Percentiles rank a stretch among this genome's conserved stretches.
Evolutionary conservation across 2,888 invertebrate species (phyloP).

Genomic region (Unio pictorum): DNA sequence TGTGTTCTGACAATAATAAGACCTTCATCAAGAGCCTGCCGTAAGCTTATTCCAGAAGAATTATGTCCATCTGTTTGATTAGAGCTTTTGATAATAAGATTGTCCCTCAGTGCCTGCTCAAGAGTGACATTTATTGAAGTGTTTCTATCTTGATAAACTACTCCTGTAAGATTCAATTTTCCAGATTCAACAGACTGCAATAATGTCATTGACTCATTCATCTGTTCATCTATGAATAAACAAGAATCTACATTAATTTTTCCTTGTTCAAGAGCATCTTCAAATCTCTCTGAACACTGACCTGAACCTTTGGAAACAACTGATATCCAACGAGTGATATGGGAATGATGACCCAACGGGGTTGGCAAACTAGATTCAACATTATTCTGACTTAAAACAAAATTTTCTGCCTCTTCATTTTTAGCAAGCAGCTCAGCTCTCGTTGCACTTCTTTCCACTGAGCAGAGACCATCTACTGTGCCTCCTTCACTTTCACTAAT

Average conservation of each 20-base stretch:
- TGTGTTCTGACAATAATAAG: slow-evolving; percentile 20
- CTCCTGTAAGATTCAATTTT: slow-evolving; percentile 78
- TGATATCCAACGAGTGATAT: not conserved
- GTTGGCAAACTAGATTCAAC: no score
- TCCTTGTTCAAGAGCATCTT: slow-evolving; percentile 41
- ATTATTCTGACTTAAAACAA: no score
- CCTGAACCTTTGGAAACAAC: not conserved
- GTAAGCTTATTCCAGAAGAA: slow-evolving; percentile 23
- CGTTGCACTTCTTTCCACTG: no score
- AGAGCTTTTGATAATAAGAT: slow-evolving; percentile 15
- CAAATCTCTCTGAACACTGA: slow-evolving; percentile 33
- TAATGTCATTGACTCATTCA: slow-evolving; percentile 71
- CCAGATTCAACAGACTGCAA: slow-evolving; percentile 84
- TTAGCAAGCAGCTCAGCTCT: no score
- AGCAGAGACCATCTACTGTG: no score
- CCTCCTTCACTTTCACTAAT: no score
- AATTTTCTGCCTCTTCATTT: no score
- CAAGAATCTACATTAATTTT: slow-evolving; percentile 39
- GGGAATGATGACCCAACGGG: no score
- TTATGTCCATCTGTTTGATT: slow-evolving; percentile 1
- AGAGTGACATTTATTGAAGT: slow-evolving; percentile 27
- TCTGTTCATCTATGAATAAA: slow-evolving; percentile 37
- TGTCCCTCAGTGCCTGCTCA: slow-evolving; percentile 28
- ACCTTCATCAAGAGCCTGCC: slow-evolving; percentile 31
- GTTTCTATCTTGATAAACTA: slow-evolving; percentile 30